Conservation (phyloP, 2,888 invertebrate genomes). For the Xiphydria camelus region DNA sequence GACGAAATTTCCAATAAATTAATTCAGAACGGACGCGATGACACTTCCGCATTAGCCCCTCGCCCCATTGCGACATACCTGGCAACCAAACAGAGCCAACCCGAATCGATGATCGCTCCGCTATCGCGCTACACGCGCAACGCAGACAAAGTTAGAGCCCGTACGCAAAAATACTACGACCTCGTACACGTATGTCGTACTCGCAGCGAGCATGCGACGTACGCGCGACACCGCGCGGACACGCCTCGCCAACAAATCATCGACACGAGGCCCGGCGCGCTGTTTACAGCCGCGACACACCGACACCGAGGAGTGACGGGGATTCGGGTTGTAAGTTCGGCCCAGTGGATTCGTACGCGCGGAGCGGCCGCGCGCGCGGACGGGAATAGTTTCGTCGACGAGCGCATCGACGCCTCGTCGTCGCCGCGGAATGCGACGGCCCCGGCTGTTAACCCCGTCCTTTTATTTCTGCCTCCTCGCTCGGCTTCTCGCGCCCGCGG, state of each 20-base stretch:
- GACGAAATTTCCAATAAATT: too few relatives aligned
- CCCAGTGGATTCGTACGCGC: not conserved
- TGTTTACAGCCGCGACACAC: not conserved
- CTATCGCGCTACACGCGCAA: too few relatives aligned
- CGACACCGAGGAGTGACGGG: slow-evolving; percentile 3
- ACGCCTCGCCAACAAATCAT: slow-evolving; percentile 53
- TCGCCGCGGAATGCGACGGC: slow-evolving; percentile 17
- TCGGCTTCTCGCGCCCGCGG: not conserved
- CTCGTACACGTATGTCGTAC: slow-evolving; percentile 5
- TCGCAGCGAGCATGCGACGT: slow-evolving; percentile 38
- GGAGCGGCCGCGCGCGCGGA: slow-evolving; percentile 15
- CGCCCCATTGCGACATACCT: too few relatives aligned
- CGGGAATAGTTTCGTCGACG: slow-evolving; percentile 36
- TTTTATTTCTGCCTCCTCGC: slow-evolving; percentile 27
- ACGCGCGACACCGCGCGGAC: slow-evolving; percentile 32
- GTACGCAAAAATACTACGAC: too few relatives aligned
- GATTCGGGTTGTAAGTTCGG: not conserved
- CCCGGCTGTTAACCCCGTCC: slow-evolving; percentile 28
- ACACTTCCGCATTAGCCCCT: too few relatives aligned
- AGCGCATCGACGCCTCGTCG: slow-evolving; percentile 2
- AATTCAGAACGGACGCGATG: too few relatives aligned
- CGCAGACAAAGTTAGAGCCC: too few relatives aligned
- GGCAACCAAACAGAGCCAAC: too few relatives aligned
- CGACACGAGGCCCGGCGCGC: slow-evolving; percentile 21
- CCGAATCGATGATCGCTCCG: too few relatives aligned